A percentile compares a stretch with the other conserved stretches of the same genome.
phyloP scores from a whole-genome alignment of 2,113 vertebrate species.

The Coregonus clupeaformis region DNA sequence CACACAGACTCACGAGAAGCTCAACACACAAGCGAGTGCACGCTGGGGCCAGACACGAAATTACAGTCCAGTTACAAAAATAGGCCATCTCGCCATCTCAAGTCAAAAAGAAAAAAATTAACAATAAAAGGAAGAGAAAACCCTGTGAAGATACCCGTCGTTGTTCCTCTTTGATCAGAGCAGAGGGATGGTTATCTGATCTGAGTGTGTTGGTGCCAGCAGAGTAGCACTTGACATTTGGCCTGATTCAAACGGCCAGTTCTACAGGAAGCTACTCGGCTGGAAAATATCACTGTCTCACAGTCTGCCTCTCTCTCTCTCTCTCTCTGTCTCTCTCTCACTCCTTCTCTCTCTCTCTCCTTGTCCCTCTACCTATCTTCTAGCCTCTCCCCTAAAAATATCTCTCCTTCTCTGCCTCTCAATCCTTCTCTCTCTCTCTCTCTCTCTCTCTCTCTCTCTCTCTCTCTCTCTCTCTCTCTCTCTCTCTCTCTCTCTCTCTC shows the following conservation, averaged over 20 bases:
- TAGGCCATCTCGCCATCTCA: conserved; percentile 45
- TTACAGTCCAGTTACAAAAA: conserved; percentile 68
- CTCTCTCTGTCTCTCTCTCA: conserved; percentile 24
- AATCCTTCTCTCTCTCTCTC: background rate
- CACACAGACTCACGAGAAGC: conserved; percentile 59
- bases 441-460: conserved; percentile 14
- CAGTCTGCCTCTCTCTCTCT: conserved; percentile 42
- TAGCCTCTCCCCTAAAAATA: conserved; percentile 9
- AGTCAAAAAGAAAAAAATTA: conserved; percentile 45
- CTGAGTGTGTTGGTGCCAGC: conserved; percentile 52
- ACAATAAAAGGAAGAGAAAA: conserved; percentile 42
- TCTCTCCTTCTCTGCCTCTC: background rate
- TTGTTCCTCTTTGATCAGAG: conserved; percentile 55
- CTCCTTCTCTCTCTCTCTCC: background rate
- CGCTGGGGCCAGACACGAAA: conserved; percentile 63
- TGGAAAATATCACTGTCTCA: conserved; percentile 15
- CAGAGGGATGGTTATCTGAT: conserved; percentile 64
- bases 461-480: background rate
- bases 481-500: conserved; percentile 28
- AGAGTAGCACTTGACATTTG: conserved; percentile 76
- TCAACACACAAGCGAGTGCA: conserved; percentile 61
- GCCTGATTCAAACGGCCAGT: conserved; percentile 72
- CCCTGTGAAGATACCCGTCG: conserved; percentile 62
- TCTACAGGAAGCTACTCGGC: conserved; percentile 35
- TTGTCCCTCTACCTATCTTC: conserved; percentile 16